phyloP scores from a whole-genome alignment of 2,113 vertebrate species.

The Pollimyrus isidori region DNA sequence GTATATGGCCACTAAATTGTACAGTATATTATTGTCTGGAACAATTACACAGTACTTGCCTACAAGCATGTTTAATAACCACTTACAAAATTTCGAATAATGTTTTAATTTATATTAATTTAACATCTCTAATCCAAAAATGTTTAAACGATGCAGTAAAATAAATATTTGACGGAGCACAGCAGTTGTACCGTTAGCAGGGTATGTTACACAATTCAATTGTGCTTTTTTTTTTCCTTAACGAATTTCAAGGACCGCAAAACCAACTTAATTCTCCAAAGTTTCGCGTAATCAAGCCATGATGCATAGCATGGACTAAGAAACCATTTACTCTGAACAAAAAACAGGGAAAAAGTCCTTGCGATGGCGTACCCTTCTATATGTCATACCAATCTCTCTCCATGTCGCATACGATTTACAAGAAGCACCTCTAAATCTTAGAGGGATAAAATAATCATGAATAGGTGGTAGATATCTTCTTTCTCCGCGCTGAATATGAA shows the following conservation, averaged over 20 bases:
- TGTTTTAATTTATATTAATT: slow-evolving; percentile 31
- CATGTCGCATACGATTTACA: background rate
- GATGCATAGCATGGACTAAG: slow-evolving; percentile 26
- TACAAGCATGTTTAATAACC: slow-evolving; percentile 42
- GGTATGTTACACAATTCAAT: slow-evolving; percentile 12
- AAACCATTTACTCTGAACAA: slow-evolving; percentile 6
- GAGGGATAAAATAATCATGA: slow-evolving; percentile 12
- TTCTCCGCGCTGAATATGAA: slow-evolving; percentile 4
- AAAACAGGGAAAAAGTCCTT: background rate
- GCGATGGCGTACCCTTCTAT: background rate
- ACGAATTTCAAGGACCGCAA: background rate
- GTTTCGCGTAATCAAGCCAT: slow-evolving; percentile 12
- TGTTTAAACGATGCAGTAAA: slow-evolving; percentile 27
- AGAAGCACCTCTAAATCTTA: slow-evolving; percentile 23
- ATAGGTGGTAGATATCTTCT: background rate
- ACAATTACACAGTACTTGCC: slow-evolving; percentile 41
- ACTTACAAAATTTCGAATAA: slow-evolving; percentile 33
- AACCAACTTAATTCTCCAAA: background rate
- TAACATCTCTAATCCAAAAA: slow-evolving; percentile 29
- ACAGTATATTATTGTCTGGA: slow-evolving; percentile 38
- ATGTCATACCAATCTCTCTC: slow-evolving; percentile 4
- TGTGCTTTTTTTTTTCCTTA: slow-evolving; percentile 6
- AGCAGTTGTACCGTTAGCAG: slow-evolving; percentile 11
- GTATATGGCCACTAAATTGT: slow-evolving; percentile 39
- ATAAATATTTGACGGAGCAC: slow-evolving; percentile 25